Percentiles rank a stretch among this genome's conserved stretches.
phyloP scores from a whole-genome alignment of 2,888 invertebrate genomes.

The Cantharis nigra region DNA sequence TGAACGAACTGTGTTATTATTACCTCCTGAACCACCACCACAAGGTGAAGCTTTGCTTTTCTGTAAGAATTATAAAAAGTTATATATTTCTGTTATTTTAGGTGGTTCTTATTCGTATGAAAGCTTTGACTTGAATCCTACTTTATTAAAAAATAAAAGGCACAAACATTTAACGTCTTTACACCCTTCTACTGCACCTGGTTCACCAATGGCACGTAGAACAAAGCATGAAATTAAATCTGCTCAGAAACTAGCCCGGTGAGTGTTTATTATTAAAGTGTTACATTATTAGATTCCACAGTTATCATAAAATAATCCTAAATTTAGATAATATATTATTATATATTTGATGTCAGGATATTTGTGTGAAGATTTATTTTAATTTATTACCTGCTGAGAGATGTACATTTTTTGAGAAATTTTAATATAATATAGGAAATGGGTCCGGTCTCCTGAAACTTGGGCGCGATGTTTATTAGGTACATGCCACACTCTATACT shows the following conservation, averaged over 20 bases:
- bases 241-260: slow-evolving; percentile 80
- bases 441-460: slow-evolving; percentile 67
- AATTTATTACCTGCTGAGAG: neutral
- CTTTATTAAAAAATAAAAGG: slow-evolving; percentile 57
- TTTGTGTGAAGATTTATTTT: neutral
- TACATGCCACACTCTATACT: slow-evolving; percentile 93
- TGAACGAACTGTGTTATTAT: slow-evolving; percentile 92
- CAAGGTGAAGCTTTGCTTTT: slow-evolving; percentile 34
- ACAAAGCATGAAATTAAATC: slow-evolving; percentile 95
- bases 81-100: slow-evolving; percentile 36
- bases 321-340: too few relatives aligned
- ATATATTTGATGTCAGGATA: too few relatives aligned
- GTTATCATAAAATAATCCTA: neutral
- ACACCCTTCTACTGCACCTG: slow-evolving; percentile 61
- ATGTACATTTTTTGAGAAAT: neutral
- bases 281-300: neutral
- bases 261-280: neutral
- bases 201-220: slow-evolving; percentile 88
- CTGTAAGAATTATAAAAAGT: neutral
- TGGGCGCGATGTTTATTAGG: slow-evolving; percentile 92
- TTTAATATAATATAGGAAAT: slow-evolving; percentile 44
- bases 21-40: slow-evolving; percentile 82
- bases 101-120: slow-evolving; percentile 62
- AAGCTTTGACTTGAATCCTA: slow-evolving; percentile 67
- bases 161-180: slow-evolving; percentile 49